Evolutionary conservation across 2,113 vertebrate genomes (phyloP), one percentile per base, ranked within the genome.

Genomic region (Axis porcinus): DNA sequence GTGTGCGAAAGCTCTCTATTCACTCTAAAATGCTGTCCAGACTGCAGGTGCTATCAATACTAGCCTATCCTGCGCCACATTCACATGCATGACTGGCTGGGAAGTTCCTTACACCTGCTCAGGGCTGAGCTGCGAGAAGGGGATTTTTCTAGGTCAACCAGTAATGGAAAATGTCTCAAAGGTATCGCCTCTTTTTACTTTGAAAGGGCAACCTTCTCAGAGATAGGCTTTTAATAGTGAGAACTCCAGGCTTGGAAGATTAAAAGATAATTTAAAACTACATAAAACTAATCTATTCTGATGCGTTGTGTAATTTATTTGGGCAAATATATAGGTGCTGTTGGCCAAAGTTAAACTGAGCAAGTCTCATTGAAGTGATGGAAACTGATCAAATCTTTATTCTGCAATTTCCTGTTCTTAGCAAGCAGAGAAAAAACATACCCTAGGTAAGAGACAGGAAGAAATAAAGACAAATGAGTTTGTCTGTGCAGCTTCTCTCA

Each of bases 121-220:
- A 12, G 70, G 54, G 50, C 54, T 45, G 87, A 98, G 85, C 7
- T 83, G 45, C 36, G 58, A 47, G 27, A 54, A 64, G 93, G 91
- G 91, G 82, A 92, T 90, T 97, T 98, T 98, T 97, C 89, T 97
- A 95, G 95, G 96, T 97, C 94, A 93, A 2, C 40, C 83, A 93
- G 89, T 89, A 93, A 93, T 62, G 78, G 60, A 88, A 86, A 95
- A 27, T 89, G 86, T 97, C 95, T 96, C 96, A 79, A 85, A 95
- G 55, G 86, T 90, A 92, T 23, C 45, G 82, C 33, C 89, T 94
- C 91, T 86, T 97, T 98, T 94, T 94, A 93, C 60, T 86, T 58
- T 84, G 43, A 60, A 78, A 93, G 54, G 45, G 17, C n/a, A 93
- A 12, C 28, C 58, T 90, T 93, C 84, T 92, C 36, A 55, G 47